Conservation (phyloP, 2,888 invertebrate genomes). For the Andrena trimmerana region DNA sequence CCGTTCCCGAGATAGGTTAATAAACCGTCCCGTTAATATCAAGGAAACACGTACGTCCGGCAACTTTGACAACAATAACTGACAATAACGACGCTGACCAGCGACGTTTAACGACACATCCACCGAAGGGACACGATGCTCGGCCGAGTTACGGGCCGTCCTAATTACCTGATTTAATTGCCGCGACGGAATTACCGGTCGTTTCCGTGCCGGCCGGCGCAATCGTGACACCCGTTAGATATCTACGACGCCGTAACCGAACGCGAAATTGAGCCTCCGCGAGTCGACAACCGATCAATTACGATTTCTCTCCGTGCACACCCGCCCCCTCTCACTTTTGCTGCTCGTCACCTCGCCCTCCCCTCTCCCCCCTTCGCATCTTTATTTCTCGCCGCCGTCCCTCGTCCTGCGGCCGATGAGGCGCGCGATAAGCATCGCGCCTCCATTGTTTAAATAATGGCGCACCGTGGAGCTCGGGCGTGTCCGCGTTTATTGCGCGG, state of each 20-base stretch:
- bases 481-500: conserved; percentile 51
- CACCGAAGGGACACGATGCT: conserved; percentile 39
- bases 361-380: background rate
- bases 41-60: conserved; percentile 51
- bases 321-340: background rate
- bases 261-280: conserved; percentile 52
- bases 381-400: conserved; percentile 8
- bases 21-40: conserved; percentile 63
- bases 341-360: too few relatives aligned
- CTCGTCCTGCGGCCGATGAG: conserved; percentile 34
- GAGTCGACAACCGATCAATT: conserved; percentile 63
- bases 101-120: conserved; percentile 65
- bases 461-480: conserved; percentile 40
- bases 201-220: conserved; percentile 44
- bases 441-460: conserved; percentile 68
- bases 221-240: conserved; percentile 62
- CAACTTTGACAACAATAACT: conserved; percentile 65
- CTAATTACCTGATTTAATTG: conserved; percentile 73
- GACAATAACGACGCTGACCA: conserved; percentile 62
- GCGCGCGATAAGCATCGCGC: conserved; percentile 57
- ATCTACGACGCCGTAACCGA: conserved; percentile 36
- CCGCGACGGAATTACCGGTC: conserved; percentile 64
- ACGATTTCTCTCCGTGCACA: conserved; percentile 54
- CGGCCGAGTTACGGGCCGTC: conserved; percentile 49
- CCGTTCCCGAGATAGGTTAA: conserved; percentile 50